These are phyloP conservation scores for Chamaea fasciata DNA, from an alignment of 2,113 vertebrate genomes.

Conservation along the genomic window DNA sequence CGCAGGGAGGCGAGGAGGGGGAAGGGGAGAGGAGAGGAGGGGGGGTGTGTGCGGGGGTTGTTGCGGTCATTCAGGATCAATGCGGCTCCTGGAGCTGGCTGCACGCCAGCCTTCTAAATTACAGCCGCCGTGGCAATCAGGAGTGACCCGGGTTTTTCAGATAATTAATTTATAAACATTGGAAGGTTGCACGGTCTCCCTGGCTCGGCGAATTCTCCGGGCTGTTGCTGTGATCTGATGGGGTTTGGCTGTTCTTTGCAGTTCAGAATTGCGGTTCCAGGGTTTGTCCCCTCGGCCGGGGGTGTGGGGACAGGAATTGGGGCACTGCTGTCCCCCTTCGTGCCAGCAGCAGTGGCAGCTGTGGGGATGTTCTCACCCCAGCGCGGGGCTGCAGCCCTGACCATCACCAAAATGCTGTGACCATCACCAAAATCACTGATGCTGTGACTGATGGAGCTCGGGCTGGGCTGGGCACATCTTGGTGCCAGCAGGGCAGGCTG, in stretches of 20 bases:
- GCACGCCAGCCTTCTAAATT: constrained; percentile 77
- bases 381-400: not conserved
- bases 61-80: constrained; percentile 73
- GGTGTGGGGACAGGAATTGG: not conserved
- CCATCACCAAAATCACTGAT: not conserved
- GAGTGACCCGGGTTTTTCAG: constrained; percentile 52
- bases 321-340: not conserved
- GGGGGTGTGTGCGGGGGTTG: not conserved
- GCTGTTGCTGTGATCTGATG: not conserved
- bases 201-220: not conserved
- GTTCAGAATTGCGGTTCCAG: not conserved
- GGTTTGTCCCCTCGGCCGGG: not conserved
- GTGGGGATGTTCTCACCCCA: not conserved
- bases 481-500: not conserved
- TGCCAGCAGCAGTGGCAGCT: not conserved
- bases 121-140: constrained; percentile 71
- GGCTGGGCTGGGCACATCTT: not conserved
- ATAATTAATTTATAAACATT: constrained; percentile 63
- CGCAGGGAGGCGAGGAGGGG: not conserved
- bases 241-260: not conserved
- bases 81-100: constrained; percentile 74
- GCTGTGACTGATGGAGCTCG: not conserved
- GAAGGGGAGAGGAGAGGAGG: not conserved
- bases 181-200: not conserved
- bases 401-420: not conserved